Evolutionary conservation across 2,113 vertebrate genomes (phyloP).

Genomic region (Balaeniceps rex): DNA sequence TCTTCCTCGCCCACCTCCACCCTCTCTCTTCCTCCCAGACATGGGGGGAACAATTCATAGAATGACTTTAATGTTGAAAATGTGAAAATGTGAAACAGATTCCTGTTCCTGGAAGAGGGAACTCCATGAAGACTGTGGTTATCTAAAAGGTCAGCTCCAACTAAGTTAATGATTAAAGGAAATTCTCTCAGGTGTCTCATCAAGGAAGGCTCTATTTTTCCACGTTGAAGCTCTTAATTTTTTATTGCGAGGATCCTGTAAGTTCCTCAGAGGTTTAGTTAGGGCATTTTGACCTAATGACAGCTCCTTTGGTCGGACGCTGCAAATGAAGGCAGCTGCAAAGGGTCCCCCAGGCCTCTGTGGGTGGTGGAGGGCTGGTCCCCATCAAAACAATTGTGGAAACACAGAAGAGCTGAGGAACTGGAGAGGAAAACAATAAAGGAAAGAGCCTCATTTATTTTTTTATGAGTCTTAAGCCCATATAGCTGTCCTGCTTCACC

Average conservation of each 20-base stretch:
- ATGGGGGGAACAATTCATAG: not conserved
- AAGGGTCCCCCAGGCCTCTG: too few species aligned
- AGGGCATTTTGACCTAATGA: not conserved
- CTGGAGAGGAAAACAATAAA: not conserved
- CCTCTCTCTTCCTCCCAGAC: not conserved
- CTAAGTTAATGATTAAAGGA: not conserved
- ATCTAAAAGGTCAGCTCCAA: not conserved
- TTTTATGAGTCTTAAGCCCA: not conserved
- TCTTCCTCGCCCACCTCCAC: not conserved
- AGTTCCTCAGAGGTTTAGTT: not conserved
- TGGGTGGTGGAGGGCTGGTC: not conserved
- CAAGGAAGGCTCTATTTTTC: not conserved
- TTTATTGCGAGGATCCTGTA: not conserved
- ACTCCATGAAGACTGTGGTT: not conserved
- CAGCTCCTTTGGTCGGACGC: rapidly evolving
- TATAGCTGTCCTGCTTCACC: not conserved
- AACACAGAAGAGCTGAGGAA: not conserved
- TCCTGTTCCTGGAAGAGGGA: not conserved
- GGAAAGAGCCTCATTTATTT: not conserved
- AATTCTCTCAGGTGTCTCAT: not conserved
- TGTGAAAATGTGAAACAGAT: rapidly evolving
- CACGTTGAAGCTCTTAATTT: not conserved
- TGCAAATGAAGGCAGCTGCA: not conserved
- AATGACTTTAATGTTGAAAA: not conserved
- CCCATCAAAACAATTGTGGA: not conserved